Base-by-base conservation (phyloP, 1,140 invertebrate species). In the Campodea augens region DNA sequence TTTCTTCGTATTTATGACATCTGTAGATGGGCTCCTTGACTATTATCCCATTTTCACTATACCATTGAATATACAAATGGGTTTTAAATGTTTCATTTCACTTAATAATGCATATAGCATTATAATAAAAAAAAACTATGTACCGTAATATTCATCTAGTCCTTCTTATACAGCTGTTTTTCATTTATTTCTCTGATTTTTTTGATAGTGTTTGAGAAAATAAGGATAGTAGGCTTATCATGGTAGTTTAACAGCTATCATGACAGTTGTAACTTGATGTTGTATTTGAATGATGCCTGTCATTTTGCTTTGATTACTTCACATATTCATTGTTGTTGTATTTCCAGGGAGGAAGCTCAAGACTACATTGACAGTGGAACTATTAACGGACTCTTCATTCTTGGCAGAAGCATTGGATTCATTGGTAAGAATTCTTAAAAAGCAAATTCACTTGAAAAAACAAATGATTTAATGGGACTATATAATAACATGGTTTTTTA, bases 281-380 rank as follows among this genome's bases (percentile, higher is more conserved):
- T 55, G 29, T 44, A 22, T 23, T 21, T 23, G 25, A 23, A 18
- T 25, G 27, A 27, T 44, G 38, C 38, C 22, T 21, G 15, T 40
- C 3, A 43, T 38, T 44, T 48, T 19, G 23, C 22, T 38, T 37
- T 38, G 24, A 15, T 25, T 20, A n/a, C n/a, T n/a, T n/a, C n/a
- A n/a, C n/a, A 25, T 29, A 27, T 29, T 22, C 21, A 25, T 15
- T 25, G 29, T 45, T 38, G 24, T 47, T 22, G 3, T 40, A 44
- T 51, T 60, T 61, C 13, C 63, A 86, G 84, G 55, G 92, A 98
- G 68, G 96, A 99, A 64, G 91, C 95, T 2, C 81, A 90, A 58
- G 93, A 98, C 60, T 98, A 96, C 58, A 83, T 99, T 29, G 85
- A 95, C 55, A 96, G 97, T 62, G 96, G 96, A 43, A 81, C 91